Base-by-base conservation (phyloP, 2,888 invertebrate species). In the Ceraclea dissimilis region DNA sequence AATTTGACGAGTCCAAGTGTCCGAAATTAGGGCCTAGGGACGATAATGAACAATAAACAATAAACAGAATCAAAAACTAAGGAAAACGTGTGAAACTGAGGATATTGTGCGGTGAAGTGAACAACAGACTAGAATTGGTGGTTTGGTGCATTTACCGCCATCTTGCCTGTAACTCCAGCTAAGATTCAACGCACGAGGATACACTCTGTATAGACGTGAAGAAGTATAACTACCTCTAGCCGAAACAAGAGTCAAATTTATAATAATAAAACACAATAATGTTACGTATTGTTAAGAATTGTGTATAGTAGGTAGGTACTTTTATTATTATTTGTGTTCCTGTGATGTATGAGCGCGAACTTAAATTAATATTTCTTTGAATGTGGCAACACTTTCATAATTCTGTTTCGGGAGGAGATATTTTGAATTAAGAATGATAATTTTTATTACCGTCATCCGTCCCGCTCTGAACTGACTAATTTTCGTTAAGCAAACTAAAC, bases 311-410 rank as follows among this genome's bases (percentile, higher is more conserved):
- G 39, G 13, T 39, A 16, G 39, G 39, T n/a, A 39, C 4, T 39
- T 8, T 39, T 39, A 39, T 39, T 39, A 39, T 39, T 39, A 39
- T 39, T 39, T 39, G 39, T 39, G 39, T 39, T 13, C 8, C 39
- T 16, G 16, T 39, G 39, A 39, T 39, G 39, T 39, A 39, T 39
- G 39, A 8, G 39, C 39, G 13, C 16, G 39, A 39, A 39, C 39
- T 39, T 39, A n/a, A 39, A 39, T 39, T 39, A 39, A 39, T 39
- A 39, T 39, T 39, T 39, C 39, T 39, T 39, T 39, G 39, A 39
- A 39, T 39, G 39, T 39, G 39, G 39, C 39, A 39, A 39, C 39
- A 39, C 39, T 39, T 39, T 26, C 26, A 10, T 26, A 6, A 10
- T 26, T 26, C 10, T 26, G 26, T 26, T 26, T 26, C 4, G 4